Evolutionary conservation across 2,113 vertebrate species (phyloP).

Genomic region (Corythornis cristatus): DNA sequence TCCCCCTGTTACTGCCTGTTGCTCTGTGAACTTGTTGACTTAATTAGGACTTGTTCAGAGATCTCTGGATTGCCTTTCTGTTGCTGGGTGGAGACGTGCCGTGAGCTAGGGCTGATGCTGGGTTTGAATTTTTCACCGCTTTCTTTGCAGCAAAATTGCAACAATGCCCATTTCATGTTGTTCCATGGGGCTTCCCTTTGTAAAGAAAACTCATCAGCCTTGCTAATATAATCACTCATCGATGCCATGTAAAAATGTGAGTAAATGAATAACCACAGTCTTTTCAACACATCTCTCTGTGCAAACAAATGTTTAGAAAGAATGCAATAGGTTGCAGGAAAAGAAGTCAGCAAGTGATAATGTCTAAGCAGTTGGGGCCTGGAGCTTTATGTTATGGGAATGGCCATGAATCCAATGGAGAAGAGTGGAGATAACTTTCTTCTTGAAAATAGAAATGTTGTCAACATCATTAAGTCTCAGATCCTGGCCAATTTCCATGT

Average conservation of each 20-base stretch:
- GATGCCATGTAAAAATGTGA: constrained; percentile 55
- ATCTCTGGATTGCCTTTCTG: constrained; percentile 46
- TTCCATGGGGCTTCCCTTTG: constrained; percentile 59
- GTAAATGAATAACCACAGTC: constrained; percentile 64
- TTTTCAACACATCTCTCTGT: constrained; percentile 60
- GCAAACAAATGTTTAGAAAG: constrained; percentile 67
- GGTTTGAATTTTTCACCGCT: constrained; percentile 31
- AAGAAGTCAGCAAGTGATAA: background rate
- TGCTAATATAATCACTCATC: constrained; percentile 66
- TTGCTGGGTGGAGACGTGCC: constrained; percentile 48
- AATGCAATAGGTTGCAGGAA: constrained; percentile 22
- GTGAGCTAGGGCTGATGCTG: constrained; percentile 38
- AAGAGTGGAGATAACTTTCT: background rate
- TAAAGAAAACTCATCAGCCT: constrained; percentile 54
- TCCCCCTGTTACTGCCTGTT: background rate
- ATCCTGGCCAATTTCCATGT: background rate
- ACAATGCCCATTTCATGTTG: constrained; percentile 46
- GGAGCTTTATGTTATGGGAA: background rate
- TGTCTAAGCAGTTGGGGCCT: background rate
- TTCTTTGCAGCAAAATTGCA: constrained; percentile 48
- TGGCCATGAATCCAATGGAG: background rate
- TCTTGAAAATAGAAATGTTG: background rate
- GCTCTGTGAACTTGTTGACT: constrained; percentile 34
- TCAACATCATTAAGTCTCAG: background rate
- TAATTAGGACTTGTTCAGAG: constrained; percentile 49